Percentiles rank a stretch among this genome's conserved stretches.
phyloP scores from a whole-genome alignment of 2,888 invertebrate genomes.

The Drosophila greeni region DNA sequence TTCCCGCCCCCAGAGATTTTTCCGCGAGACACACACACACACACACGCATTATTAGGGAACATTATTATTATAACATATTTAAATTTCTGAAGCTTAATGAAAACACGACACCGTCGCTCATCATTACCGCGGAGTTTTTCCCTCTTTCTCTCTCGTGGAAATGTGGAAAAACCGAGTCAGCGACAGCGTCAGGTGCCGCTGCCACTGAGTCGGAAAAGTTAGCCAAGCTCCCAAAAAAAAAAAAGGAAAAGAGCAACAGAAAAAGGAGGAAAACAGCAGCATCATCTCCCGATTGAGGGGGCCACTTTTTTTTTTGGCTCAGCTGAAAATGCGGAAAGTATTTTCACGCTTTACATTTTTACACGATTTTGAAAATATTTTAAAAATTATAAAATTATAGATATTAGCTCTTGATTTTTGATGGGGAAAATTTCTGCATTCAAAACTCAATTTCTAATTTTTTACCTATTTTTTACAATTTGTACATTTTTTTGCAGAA shows the following conservation, averaged over 20 bases:
- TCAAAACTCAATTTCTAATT: too few relatives aligned
- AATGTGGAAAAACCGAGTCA: slow-evolving; percentile 14
- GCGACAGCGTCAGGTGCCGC: slow-evolving; percentile 24
- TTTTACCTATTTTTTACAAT: too few relatives aligned
- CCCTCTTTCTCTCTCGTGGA: not conserved
- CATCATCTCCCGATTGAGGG: slow-evolving; percentile 23
- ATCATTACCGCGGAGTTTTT: slow-evolving; percentile 53
- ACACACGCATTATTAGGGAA: slow-evolving; percentile 51
- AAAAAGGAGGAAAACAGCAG: slow-evolving; percentile 5
- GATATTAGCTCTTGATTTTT: too few relatives aligned
- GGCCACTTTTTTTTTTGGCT: slow-evolving; percentile 21
- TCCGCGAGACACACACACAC: not conserved
- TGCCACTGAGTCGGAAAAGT: slow-evolving; percentile 28
- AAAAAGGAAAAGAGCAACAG: not conserved
- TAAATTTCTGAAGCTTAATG: slow-evolving; percentile 62
- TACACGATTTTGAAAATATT: not conserved
- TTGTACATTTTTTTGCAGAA: too few relatives aligned
- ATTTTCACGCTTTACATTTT: slow-evolving; percentile 4
- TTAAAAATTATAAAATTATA: not conserved
- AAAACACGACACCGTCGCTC: slow-evolving; percentile 72
- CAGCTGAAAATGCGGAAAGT: slow-evolving; percentile 19
- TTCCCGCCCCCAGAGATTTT: slow-evolving; percentile 1
- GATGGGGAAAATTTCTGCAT: too few relatives aligned
- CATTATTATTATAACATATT: slow-evolving; percentile 70
- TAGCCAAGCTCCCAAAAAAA: slow-evolving; percentile 1